Evolutionary conservation across 2,113 vertebrate genomes (phyloP), one percentile per base, ranked within the genome.

Genomic region (Cheilinus undulatus): DNA sequence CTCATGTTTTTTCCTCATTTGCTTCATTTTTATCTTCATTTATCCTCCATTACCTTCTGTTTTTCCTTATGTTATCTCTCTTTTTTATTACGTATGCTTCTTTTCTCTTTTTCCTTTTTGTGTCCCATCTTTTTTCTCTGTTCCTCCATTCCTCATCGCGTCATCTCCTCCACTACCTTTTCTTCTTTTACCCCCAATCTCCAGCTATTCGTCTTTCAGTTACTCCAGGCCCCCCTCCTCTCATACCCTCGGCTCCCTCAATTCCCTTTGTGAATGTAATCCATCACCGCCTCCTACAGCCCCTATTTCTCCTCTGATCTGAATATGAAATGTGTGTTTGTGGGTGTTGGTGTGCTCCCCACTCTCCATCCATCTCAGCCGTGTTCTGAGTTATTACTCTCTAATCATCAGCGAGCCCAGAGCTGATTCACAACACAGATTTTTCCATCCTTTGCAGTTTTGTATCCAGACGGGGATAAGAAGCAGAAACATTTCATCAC

Each of bases 371-470:
- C 57, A 46, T 76, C 76, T 71, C 27, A 70, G 56, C 28, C 36
- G 24, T 51, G 40, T 62, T 74, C 62, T 76, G 84, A 84, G 78
- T 78, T 86, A 89, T 88, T 86, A 14, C 61, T 69, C 68, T 78
- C 57, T 80, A 74, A 87, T 83, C 80, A 75, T 51, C 69, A 34
- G n/a, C 81, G 78, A 86, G 48, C 57, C 51, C 32, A 32, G 66
- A 66, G 50, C 64, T 27, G 17, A 61, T 57, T 52, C 69, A 60
- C 54, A 57, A 26, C 38, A 36, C 19, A 19, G 24, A 38, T 56
- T 52, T 56, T 38, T 60, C 42, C 61, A 50, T 46, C 49, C 28
- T 46, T 64, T 68, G 48, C 52, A 56, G 43, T 28, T 75, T 38
- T 78, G 48, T 48, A 32, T 76, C 56, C 65, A n/a, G 19, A 51